These are phyloP conservation scores for Erethizon dorsatum DNA, from an alignment of 2,797 vertebrate species.

Conservation along the genomic window DNA sequence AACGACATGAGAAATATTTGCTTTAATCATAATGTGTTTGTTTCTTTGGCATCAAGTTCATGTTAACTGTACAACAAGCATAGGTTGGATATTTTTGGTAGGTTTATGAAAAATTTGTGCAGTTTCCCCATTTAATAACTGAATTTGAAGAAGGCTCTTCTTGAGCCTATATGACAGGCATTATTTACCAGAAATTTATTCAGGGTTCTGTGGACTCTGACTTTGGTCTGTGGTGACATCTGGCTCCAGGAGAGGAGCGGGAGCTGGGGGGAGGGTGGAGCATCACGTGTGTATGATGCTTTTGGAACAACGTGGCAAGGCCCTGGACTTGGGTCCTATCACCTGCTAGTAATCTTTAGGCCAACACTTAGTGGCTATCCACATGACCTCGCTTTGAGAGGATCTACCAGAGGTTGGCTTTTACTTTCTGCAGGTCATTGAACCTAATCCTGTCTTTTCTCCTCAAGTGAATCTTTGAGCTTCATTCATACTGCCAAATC, in stretches of 20 bases:
- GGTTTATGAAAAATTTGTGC: not conserved
- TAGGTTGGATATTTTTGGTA: not conserved
- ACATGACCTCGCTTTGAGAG: not conserved
- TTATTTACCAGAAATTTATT: not conserved
- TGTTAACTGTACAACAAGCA: not conserved
- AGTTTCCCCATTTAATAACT: not conserved
- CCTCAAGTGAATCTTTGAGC: not conserved
- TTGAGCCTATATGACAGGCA: not conserved
- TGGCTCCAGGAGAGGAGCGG: not conserved
- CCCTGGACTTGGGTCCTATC: not conserved
- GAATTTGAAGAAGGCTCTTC: not conserved
- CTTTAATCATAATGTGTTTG: not conserved
- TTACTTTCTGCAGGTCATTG: not conserved
- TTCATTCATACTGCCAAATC: conserved; percentile 5
- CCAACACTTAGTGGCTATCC: not conserved
- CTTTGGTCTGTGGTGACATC: not conserved
- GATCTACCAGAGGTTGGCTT: not conserved
- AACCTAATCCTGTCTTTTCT: not conserved
- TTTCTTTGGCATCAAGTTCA: not conserved
- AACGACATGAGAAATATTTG: not conserved
- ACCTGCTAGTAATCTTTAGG: not conserved
- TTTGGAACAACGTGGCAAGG: not conserved
- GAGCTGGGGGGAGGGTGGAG: not conserved
- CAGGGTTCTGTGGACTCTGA: conserved; percentile 1
- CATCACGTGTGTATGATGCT: not conserved